Percentiles rank a stretch among this genome's conserved stretches.
These are phyloP conservation scores for Heliocidaris tuberculata DNA, from an alignment of 35 echinoderm and acorn worm species.

Conservation along the genomic window DNA sequence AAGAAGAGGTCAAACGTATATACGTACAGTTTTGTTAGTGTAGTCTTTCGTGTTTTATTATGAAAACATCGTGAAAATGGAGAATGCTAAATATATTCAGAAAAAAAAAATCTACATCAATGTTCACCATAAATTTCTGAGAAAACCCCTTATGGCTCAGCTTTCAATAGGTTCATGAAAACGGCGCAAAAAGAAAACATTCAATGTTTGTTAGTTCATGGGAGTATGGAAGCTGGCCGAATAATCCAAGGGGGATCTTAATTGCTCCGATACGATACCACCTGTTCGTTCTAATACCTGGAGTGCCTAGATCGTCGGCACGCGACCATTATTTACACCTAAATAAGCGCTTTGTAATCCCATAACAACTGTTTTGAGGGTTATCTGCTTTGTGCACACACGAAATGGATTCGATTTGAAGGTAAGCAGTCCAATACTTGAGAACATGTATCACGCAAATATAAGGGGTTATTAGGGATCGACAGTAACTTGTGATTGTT, in stretches of 20 bases:
- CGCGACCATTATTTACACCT: background rate
- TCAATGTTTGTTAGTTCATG: background rate
- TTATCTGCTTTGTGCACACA: constrained; percentile 16
- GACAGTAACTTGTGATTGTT: too few species aligned
- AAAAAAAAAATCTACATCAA: too few species aligned
- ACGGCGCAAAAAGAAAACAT: background rate
- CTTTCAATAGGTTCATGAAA: background rate
- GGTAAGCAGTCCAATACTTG: background rate
- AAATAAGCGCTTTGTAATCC: constrained; percentile 7
- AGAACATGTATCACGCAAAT: background rate
- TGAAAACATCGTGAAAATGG: too few species aligned
- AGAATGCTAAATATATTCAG: too few species aligned
- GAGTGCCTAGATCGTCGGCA: constrained; percentile 19
- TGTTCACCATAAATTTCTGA: too few species aligned
- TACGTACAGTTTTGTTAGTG: too few species aligned
- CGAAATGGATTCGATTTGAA: background rate
- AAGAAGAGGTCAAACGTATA: too few species aligned
- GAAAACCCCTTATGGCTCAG: background rate
- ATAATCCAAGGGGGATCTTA: background rate
- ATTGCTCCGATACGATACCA: background rate
- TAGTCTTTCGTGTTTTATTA: too few species aligned
- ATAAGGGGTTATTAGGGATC: too few species aligned
- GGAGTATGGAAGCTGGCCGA: background rate
- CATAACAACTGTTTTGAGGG: constrained; percentile 19
- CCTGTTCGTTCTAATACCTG: constrained; percentile 11